Conservation (phyloP, 1,140 invertebrate genomes). For the Medauroidea extradentata region DNA sequence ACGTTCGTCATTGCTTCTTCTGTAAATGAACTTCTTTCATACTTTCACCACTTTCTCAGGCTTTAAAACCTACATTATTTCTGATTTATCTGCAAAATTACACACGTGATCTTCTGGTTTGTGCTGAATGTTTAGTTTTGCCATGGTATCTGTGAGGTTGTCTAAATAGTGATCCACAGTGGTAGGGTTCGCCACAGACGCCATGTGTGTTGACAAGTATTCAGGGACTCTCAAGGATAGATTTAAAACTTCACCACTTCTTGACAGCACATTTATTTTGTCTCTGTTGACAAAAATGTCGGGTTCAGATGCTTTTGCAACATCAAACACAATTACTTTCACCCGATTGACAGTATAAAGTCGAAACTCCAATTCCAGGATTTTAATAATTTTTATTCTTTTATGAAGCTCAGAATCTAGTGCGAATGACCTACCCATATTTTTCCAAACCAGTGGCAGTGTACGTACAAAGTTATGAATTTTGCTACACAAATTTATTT, state of each 20-base stretch:
- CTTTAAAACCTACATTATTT: conserved; percentile 1
- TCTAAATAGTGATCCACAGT: conserved; percentile 1
- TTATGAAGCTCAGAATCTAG: no score
- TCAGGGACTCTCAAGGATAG: not conserved
- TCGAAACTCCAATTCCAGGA: no score
- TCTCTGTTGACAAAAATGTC: no score
- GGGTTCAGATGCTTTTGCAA: no score
- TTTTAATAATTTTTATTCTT: no score
- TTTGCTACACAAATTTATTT: no score
- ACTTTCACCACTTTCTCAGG: conserved; percentile 6
- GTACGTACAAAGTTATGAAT: no score
- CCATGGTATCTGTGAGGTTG: not conserved
- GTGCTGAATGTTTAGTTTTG: not conserved
- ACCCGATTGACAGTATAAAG: no score
- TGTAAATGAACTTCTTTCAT: conserved; percentile 2
- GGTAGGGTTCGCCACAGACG: not conserved
- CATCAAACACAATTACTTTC: no score
- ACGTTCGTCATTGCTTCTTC: not conserved
- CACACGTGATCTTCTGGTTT: not conserved
- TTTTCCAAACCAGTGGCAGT: no score
- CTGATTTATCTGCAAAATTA: conserved; percentile 3
- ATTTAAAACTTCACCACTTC: not conserved
- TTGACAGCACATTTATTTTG: no score
- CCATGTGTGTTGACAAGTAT: not conserved
- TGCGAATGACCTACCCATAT: no score